phyloP scores from a whole-genome alignment of 1,140 invertebrate species.

The Bilobella aurantiaca region DNA sequence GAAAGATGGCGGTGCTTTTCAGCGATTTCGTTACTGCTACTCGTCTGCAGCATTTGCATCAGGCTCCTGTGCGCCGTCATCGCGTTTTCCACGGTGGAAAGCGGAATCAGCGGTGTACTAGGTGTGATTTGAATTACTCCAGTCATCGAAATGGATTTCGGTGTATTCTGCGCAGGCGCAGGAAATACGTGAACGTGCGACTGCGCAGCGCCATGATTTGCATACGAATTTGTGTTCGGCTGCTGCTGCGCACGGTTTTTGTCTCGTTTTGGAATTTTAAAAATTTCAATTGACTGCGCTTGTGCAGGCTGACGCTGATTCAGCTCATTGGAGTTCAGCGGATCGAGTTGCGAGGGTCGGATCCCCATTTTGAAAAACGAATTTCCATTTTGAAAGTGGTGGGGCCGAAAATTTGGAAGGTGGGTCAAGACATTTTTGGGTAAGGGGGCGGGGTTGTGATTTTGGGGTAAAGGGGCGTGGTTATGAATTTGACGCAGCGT shows the following conservation, averaged over 20 bases:
- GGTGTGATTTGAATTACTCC: conserved; percentile 8
- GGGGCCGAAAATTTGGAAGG: too few species aligned
- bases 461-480: not conserved
- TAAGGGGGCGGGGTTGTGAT: not conserved
- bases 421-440: too few species aligned
- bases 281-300: not conserved
- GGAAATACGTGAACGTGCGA: not conserved
- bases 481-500: not conserved
- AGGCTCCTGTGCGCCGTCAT: not conserved
- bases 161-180: not conserved
- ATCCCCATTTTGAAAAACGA: not conserved
- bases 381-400: not conserved
- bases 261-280: not conserved
- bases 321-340: not conserved
- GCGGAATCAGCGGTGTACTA: not conserved
- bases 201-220: too few species aligned
- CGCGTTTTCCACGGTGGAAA: conserved; percentile 7
- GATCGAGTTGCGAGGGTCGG: not conserved
- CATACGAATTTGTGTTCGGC: not conserved
- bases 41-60: not conserved
- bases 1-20: not conserved
- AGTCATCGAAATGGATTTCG: not conserved
- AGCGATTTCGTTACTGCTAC: not conserved
- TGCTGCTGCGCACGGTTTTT: not conserved
- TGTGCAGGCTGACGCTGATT: not conserved